Evolutionary conservation across 2,888 invertebrate species (phyloP).

Genomic region (Caprella mutica): DNA sequence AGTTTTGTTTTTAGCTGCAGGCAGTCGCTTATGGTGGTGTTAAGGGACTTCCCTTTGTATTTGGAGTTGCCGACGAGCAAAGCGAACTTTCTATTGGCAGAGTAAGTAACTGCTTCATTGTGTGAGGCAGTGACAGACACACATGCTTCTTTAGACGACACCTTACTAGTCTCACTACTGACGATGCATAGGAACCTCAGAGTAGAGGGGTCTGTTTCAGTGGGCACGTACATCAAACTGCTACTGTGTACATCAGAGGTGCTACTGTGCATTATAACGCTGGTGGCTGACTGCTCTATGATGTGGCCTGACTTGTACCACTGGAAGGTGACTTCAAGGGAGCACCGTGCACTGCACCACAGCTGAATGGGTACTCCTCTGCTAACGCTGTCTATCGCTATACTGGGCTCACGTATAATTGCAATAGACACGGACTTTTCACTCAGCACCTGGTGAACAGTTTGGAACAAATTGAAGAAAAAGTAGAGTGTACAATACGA

Average conservation of each 20-base stretch:
- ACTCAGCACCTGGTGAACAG: not conserved
- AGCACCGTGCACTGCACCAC: not conserved
- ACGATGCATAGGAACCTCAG: slow-evolving; percentile 3
- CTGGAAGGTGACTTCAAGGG: not conserved
- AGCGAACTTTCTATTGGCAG: slow-evolving; percentile 12
- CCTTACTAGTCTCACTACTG: not conserved
- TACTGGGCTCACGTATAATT: not conserved
- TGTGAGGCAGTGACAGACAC: not conserved
- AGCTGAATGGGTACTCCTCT: slow-evolving; percentile 2
- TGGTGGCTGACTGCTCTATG: too few relatives aligned
- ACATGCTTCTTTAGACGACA: not conserved
- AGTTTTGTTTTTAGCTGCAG: slow-evolving; percentile 2
- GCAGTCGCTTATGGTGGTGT: slow-evolving; percentile 10
- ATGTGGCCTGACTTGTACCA: too few relatives aligned
- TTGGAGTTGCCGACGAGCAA: slow-evolving; percentile 8
- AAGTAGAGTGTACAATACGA: too few relatives aligned
- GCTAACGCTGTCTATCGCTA: not conserved
- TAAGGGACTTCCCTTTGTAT: slow-evolving; percentile 11
- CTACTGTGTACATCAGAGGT: not conserved
- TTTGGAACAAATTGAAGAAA: too few relatives aligned
- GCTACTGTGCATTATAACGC: too few relatives aligned
- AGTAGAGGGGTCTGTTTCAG: not conserved
- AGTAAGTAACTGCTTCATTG: not conserved
- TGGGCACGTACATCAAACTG: not conserved
- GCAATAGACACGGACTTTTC: not conserved